Conservation (phyloP, 2,888 invertebrate genomes). For the Iselma pallidipennis region DNA sequence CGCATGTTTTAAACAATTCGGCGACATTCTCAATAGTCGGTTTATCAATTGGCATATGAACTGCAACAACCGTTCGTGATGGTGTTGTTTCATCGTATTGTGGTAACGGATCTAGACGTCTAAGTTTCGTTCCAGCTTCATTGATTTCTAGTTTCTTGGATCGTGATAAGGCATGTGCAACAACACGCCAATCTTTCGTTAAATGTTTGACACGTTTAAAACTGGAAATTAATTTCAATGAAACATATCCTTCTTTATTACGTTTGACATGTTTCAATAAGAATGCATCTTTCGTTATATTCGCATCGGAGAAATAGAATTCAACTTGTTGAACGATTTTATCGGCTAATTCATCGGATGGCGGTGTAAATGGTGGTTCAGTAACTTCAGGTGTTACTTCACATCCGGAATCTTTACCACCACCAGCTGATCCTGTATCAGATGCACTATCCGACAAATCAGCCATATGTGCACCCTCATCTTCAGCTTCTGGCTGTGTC, state of each 20-base stretch:
- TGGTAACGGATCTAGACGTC: conserved; percentile 83
- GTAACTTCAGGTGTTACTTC: conserved; percentile 62
- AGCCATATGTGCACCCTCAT: conserved; percentile 64
- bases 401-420: conserved; percentile 70
- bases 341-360: conserved; percentile 76
- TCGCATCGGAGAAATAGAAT: conserved; percentile 94
- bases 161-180: conserved; percentile 80
- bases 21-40: conserved; percentile 91
- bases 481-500: conserved; percentile 51
- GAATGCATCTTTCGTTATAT: conserved; percentile 94
- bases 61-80: conserved; percentile 87
- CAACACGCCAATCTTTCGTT: conserved; percentile 92
- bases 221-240: conserved; percentile 90
- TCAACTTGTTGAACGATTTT: conserved; percentile 88
- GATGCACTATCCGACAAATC: conserved; percentile 71
- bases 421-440: conserved; percentile 65
- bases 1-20: conserved; percentile 84
- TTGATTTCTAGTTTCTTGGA: conserved; percentile 86
- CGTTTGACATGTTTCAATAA: conserved; percentile 91
- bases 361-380: conserved; percentile 68
- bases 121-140: conserved; percentile 85
- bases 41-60: conserved; percentile 81
- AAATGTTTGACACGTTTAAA: conserved; percentile 94
- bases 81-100: conserved; percentile 91
- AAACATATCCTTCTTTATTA: conserved; percentile 95